Conservation (phyloP, 2,888 invertebrate species). For the Taenaris catops region DNA sequence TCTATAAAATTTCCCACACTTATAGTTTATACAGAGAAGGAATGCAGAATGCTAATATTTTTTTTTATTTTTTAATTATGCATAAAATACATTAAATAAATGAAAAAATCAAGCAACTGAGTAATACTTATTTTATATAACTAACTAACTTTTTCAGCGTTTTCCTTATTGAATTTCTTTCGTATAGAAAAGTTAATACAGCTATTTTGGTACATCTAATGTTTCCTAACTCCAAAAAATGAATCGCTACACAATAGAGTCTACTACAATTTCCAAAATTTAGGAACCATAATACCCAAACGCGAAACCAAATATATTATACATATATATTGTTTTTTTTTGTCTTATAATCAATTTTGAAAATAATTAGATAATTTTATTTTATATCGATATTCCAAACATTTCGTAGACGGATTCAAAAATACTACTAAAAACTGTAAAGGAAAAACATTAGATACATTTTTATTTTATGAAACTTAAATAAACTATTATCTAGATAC, state of each 20-base stretch:
- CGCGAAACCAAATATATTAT: constrained; percentile 72
- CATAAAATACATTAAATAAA: no score
- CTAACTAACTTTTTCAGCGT: constrained; percentile 70
- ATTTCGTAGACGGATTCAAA: constrained; percentile 75
- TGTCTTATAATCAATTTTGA: constrained; percentile 71
- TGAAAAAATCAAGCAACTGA: no score
- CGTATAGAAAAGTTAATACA: constrained; percentile 78
- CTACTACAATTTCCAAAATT: constrained; percentile 80
- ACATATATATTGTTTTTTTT: constrained; percentile 56
- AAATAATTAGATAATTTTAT: constrained; percentile 68
- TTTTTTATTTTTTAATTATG: no score
- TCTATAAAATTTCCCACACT: no score
- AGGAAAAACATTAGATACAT: constrained; percentile 58
- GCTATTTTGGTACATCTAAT: constrained; percentile 77
- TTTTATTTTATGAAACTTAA: constrained; percentile 52
- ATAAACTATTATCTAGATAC: constrained; percentile 67
- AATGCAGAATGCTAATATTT: no score
- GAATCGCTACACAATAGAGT: constrained; percentile 76
- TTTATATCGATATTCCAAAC: constrained; percentile 67
- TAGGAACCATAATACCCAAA: constrained; percentile 81
- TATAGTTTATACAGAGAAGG: no score
- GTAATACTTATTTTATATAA: constrained; percentile 68
- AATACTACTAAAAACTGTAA: constrained; percentile 64
- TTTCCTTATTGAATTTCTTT: constrained; percentile 63
- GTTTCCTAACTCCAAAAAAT: constrained; percentile 71